Evolutionary conservation across 1,140 invertebrate species (phyloP), one percentile per base, ranked within the genome.

Genomic region (Drosophila santomea): DNA sequence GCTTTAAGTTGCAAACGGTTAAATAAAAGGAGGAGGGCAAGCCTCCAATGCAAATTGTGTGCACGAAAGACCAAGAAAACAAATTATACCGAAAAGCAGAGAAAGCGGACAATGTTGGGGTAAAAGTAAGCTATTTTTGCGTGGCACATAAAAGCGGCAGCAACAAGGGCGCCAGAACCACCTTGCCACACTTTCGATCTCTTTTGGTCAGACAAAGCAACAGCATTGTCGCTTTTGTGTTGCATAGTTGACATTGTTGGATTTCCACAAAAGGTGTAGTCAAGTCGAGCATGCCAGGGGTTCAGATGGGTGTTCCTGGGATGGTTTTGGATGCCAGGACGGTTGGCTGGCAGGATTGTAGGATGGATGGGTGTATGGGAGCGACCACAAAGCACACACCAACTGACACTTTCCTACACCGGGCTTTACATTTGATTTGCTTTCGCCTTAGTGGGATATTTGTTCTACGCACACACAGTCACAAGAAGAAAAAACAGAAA

Each of bases 201-300:
- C 50, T 43, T 50, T 74, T 44, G 63, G 59, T 56, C 72, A 74
- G 84, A 88, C 83, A 88, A 88, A 88, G 80, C 84, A 82, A 83
- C 67, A 74, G 84, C 72, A 88, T 83, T 89, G 83, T 88, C 76
- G 83, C 84, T 89, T 88, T 88, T 88, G 84, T 89, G 84, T 89
- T 80, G 84, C 84, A 88, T 89, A 88, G 84, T 89, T 88, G 84
- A 88, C 84, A 88, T 88, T 88, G 84, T 88, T 88, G 80, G 80
- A 84, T 89, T 88, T 78, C 73, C 81, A 86, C 83, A 88, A 86
- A 76, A 86, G 82, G 83, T 86, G 83, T 74, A 68, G 48, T 56
- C 73, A 64, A 68, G 67, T 55, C 51, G 45, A 78, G 81, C 82
- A 48, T 71, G 63, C 44, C 51, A 32, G 8, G 51, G 63, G 39